A percentile compares a stretch with the other conserved stretches of the same genome.
Conservation (phyloP, 1,140 invertebrate genomes). For the Nymphalis io region DNA sequence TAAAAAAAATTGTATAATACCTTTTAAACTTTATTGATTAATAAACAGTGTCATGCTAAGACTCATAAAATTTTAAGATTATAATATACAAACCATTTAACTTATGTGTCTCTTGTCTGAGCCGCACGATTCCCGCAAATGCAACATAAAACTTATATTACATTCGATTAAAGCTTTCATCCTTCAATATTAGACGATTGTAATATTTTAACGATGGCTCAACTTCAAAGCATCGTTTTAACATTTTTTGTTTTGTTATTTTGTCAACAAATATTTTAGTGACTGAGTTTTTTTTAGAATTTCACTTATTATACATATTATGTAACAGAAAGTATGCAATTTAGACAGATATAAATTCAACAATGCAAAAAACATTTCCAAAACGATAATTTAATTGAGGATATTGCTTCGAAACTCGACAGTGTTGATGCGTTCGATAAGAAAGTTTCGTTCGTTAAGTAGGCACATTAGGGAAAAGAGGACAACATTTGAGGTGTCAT, state of each 20-base stretch:
- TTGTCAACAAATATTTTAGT: too few relatives aligned
- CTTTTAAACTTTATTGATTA: neutral
- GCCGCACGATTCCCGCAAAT: slow-evolving; percentile 21
- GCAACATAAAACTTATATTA: slow-evolving; percentile 55
- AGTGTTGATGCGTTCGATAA: slow-evolving; percentile 53
- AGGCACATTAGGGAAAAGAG: slow-evolving; percentile 71
- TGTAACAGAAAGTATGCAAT: neutral
- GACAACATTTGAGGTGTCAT: slow-evolving; percentile 60
- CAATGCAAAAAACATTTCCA: neutral
- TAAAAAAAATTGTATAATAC: too few relatives aligned
- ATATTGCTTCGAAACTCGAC: neutral
- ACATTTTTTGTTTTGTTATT: neutral
- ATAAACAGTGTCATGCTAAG: neutral
- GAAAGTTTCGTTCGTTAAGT: slow-evolving; percentile 72
- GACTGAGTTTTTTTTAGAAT: too few relatives aligned
- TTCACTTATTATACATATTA: too few relatives aligned
- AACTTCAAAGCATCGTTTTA: slow-evolving; percentile 55
- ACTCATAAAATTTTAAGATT: neutral
- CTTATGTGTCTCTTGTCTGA: neutral
- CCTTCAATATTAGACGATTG: slow-evolving; percentile 67
- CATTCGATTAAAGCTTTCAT: slow-evolving; percentile 71
- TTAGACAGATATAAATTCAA: neutral
- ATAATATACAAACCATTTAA: slow-evolving; percentile 10
- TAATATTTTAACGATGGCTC: slow-evolving; percentile 72
- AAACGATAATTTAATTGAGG: neutral